Evolutionary conservation across 1,140 invertebrate genomes (phyloP), one percentile per base, ranked within the genome.

Genomic region (Chrysopa pallens): DNA sequence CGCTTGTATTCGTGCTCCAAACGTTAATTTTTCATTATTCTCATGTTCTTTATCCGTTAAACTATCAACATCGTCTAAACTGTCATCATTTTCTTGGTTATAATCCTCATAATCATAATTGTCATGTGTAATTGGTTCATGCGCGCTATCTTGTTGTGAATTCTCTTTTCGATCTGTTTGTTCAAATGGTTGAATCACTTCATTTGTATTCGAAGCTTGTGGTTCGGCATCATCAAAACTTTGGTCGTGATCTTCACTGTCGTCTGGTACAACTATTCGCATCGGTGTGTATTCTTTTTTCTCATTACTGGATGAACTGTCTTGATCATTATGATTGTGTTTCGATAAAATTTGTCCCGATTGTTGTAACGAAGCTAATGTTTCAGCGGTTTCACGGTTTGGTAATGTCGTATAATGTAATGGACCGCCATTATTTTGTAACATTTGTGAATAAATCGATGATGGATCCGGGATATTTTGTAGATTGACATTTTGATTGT

Each of bases 331-430:
- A 8, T 48, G 43, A n/a, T 49, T 39, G 13, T 53, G 41, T 1
- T 49, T 37, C 11, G 40, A 15, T 31, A 29, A 14, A 8, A 55
- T 40, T 43, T 67, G 65, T n/a, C 66, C 67, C 12, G 67, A 66
- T 11, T 65, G 62, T 42, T 70, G 68, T 4, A 72, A 46, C 0
- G 62, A 59, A 3, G 68, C 66, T 23, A 72, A 53, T 40, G 65
- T 61, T 40, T 72, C 68, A 4, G 68, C 68, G 0, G 64, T 58
- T 37, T 72, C 62, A 41, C 61, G 59, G 46, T 61, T 69, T 0
- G 69, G 64, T 14, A 72, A 50, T 0, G 62, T 63, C 7, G 67
- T 61, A 43, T 68, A 70, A 29, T 59, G 8, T 11, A 12, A 33
- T 2, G 31, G 31, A 33, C 8, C n/a, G 2, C n/a, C 31, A 11